phyloP scores from a whole-genome alignment of 2,113 vertebrate species.

The Canis aureus region DNA sequence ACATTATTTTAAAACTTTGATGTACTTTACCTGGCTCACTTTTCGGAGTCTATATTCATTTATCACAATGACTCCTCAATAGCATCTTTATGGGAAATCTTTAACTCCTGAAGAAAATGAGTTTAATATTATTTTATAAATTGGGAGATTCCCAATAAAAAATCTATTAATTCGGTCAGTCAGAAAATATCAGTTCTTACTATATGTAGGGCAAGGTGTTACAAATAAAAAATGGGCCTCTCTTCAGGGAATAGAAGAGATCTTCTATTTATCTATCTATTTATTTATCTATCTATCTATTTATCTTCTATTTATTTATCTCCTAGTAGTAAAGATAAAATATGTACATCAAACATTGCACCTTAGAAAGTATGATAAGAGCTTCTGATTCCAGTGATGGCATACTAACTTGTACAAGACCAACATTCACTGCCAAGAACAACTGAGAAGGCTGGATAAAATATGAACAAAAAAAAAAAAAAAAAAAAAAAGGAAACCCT shows the following conservation, averaged over 20 bases:
- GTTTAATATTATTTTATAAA: slow-evolving; percentile 57
- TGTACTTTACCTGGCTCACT: slow-evolving; percentile 69
- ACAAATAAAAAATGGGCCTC: slow-evolving; percentile 1
- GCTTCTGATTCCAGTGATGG: neutral
- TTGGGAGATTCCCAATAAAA: slow-evolving; percentile 6
- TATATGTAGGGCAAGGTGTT: neutral
- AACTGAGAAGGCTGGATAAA: slow-evolving; percentile 10
- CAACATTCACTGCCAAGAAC: slow-evolving; percentile 13
- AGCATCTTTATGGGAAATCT: slow-evolving; percentile 58
- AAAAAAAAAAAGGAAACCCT: neutral
- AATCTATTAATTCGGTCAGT: slow-evolving; percentile 17
- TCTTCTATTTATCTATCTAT: too few relatives aligned
- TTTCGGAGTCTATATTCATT: slow-evolving; percentile 68
- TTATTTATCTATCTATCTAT: too few relatives aligned
- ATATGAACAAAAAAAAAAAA: neutral
- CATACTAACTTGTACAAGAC: neutral
- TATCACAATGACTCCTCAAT: slow-evolving; percentile 68
- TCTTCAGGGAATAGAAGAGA: neutral
- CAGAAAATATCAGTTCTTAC: slow-evolving; percentile 9
- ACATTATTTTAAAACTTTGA: slow-evolving; percentile 79
- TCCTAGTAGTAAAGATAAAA: slow-evolving; percentile 1
- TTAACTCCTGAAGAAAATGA: slow-evolving; percentile 66
- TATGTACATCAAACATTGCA: neutral
- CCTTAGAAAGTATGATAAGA: slow-evolving; percentile 16
- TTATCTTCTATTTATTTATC: neutral